These are phyloP conservation scores for Manis crassicaudata DNA, from an alignment of 2,797 vertebrate species.

Conservation along the genomic window DNA sequence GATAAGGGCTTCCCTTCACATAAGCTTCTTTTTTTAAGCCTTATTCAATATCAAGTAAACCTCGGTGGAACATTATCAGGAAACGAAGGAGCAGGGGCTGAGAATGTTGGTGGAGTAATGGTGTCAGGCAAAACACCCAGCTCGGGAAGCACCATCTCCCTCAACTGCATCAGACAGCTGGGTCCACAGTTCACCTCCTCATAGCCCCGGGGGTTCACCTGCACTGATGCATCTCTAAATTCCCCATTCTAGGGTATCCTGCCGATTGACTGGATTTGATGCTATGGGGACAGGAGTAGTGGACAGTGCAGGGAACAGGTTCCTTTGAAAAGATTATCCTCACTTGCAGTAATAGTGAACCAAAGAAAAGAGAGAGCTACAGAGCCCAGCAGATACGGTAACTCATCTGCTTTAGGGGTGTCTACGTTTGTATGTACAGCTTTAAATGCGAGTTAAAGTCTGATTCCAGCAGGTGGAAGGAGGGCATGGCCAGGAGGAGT, in stretches of 20 bases:
- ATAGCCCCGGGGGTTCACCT: not conserved
- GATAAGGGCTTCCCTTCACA: constrained; percentile 53
- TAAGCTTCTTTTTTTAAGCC: not conserved
- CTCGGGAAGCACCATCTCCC: not conserved
- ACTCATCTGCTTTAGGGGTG: not conserved
- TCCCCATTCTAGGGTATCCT: not conserved
- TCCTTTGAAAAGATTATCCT: not conserved
- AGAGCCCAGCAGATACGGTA: not conserved
- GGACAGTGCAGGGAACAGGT: not conserved
- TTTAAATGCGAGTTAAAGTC: not conserved
- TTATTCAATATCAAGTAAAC: constrained; percentile 32
- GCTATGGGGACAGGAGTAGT: not conserved
- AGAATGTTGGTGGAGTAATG: not conserved
- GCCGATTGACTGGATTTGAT: not conserved
- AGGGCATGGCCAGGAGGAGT: not conserved
- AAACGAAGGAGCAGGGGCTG: not conserved
- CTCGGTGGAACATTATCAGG: not conserved
- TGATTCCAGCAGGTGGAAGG: not conserved
- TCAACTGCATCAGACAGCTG: not conserved
- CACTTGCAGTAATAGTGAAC: not conserved
- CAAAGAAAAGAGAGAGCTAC: not conserved
- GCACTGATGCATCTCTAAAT: not conserved
- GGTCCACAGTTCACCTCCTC: not conserved
- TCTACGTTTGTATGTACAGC: not conserved
- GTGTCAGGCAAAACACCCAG: not conserved